phyloP scores from a whole-genome alignment of 2,888 invertebrate genomes.

The Eilema griseolum region DNA sequence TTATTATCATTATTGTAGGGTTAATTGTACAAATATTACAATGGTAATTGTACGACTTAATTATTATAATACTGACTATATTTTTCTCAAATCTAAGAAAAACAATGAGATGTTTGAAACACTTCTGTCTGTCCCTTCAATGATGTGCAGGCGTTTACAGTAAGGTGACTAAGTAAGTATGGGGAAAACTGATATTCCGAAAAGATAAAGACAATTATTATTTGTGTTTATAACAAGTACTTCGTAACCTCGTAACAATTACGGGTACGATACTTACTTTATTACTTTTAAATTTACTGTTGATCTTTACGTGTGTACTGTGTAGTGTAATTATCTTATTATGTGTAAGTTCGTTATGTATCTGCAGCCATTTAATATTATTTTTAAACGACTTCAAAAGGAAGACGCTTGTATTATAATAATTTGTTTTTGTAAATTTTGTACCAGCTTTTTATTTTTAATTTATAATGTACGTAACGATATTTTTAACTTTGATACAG shows the following conservation, averaged over 20 bases:
- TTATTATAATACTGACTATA: background rate
- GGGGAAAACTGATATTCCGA: constrained; percentile 8
- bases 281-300: constrained; percentile 23
- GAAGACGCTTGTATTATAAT: background rate
- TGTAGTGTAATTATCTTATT: constrained; percentile 29
- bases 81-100: background rate
- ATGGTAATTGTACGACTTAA: no score
- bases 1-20: no score
- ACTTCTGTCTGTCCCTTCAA: no score
- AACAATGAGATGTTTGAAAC: no score
- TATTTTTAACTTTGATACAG: no score
- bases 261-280: constrained; percentile 16
- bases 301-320: constrained; percentile 16
- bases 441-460: no score
- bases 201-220: constrained; percentile 24
- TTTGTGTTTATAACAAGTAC: constrained; percentile 17
- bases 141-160: no score
- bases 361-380: constrained; percentile 8
- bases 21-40: no score
- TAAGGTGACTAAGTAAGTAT: background rate
- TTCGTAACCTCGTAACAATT: constrained; percentile 31
- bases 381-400: background rate
- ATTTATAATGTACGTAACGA: no score
- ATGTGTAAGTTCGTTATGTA: constrained; percentile 18
- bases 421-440: background rate